These are phyloP conservation scores for Lutjanus campechanus DNA, from an alignment of 2,797 vertebrate species.

Conservation along the genomic window DNA sequence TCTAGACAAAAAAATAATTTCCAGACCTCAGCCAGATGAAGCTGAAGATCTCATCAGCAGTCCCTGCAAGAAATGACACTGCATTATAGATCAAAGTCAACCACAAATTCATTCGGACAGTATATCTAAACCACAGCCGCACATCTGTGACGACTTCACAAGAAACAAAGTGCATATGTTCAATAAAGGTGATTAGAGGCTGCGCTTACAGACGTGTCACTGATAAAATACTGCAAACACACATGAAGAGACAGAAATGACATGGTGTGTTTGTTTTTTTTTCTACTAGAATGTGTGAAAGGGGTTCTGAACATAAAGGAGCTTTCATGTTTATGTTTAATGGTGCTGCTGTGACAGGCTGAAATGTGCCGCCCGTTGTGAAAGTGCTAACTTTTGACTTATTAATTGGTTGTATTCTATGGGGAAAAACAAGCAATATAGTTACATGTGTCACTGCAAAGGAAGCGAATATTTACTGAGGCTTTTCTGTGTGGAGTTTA, in stretches of 20 bases:
- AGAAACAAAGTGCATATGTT: background rate
- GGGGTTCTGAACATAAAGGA: slow-evolving; percentile 29
- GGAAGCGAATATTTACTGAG: background rate
- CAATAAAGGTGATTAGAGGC: slow-evolving; percentile 24
- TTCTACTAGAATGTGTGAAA: background rate
- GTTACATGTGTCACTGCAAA: background rate
- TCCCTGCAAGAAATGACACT: slow-evolving; percentile 48
- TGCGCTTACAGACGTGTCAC: background rate
- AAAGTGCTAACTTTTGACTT: slow-evolving; percentile 24
- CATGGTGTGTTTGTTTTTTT: background rate
- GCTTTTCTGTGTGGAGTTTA: background rate
- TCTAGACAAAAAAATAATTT: slow-evolving; percentile 47
- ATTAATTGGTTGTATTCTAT: slow-evolving; percentile 20
- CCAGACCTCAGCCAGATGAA: slow-evolving; percentile 62
- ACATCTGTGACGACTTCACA: slow-evolving; percentile 25
- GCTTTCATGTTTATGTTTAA: slow-evolving; percentile 39
- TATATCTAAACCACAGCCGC: slow-evolving; percentile 18
- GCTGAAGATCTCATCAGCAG: slow-evolving; percentile 67
- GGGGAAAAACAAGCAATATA: background rate
- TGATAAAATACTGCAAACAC: slow-evolving; percentile 30
- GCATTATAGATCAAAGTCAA: slow-evolving; percentile 63
- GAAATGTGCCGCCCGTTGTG: background rate
- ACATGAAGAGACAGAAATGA: background rate
- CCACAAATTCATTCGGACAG: slow-evolving; percentile 20
- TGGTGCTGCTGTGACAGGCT: slow-evolving; percentile 16